phyloP scores from a whole-genome alignment of 1,140 invertebrate species.

The Zophobas atratus region DNA sequence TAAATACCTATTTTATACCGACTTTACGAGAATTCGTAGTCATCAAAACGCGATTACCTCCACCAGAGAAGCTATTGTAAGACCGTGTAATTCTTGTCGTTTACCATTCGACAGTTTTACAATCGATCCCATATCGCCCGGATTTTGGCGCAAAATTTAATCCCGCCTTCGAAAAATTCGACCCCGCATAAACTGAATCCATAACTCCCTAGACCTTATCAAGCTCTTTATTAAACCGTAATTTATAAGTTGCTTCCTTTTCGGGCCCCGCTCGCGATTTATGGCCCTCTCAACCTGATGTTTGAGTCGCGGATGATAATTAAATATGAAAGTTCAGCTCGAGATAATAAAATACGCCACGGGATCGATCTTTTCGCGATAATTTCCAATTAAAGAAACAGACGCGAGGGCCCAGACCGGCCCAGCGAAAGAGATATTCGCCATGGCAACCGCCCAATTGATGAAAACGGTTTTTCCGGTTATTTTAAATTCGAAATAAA shows the following conservation, averaged over 20 bases:
- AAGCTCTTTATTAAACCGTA: conserved; percentile 28
- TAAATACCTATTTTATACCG: neutral
- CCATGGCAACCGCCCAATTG: conserved; percentile 11
- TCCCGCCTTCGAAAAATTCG: too few species aligned
- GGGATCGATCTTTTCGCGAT: neutral
- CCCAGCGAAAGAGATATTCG: conserved; percentile 23
- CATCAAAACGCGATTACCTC: neutral
- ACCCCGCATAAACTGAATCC: neutral
- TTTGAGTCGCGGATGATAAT: conserved; percentile 18
- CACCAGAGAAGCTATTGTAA: neutral
- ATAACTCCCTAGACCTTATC: neutral
- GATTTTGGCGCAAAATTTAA: too few species aligned
- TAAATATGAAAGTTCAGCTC: neutral
- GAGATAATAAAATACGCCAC: neutral
- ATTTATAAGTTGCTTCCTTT: conserved; percentile 18
- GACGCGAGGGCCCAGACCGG: conserved; percentile 1
- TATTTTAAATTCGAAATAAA: conserved; percentile 31
- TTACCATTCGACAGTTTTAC: neutral
- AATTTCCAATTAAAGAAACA: conserved; percentile 25
- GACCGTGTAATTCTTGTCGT: neutral
- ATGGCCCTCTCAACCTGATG: conserved; percentile 12
- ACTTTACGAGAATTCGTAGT: neutral
- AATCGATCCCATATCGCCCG: too few species aligned
- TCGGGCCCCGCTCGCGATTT: neutral
- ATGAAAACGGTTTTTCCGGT: conserved; percentile 32